phyloP scores from a whole-genome alignment of 2,797 vertebrate species.

The Malurus leucopterus region DNA sequence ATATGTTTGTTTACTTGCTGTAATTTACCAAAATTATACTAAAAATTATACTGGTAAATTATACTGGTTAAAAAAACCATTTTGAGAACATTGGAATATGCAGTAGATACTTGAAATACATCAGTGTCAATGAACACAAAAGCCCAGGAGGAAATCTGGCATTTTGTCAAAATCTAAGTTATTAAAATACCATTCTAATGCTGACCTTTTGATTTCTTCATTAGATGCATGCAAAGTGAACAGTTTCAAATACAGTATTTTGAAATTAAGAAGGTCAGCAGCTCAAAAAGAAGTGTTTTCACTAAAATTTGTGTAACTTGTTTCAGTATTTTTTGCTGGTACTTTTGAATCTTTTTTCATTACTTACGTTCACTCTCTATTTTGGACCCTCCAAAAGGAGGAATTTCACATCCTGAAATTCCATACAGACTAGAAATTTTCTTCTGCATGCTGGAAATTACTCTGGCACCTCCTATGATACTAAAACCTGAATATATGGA shows the following conservation, averaged over 20 bases:
- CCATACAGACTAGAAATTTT: not conserved
- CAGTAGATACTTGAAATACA: not conserved
- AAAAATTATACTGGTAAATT: too few species aligned
- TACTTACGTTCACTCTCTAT: not conserved
- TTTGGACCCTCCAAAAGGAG: not conserved
- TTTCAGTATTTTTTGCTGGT: not conserved
- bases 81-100: not conserved
- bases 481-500: not conserved
- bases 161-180: not conserved
- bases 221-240: not conserved
- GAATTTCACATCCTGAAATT: not conserved
- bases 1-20: too few species aligned
- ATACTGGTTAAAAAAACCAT: not conserved
- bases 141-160: not conserved
- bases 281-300: not conserved
- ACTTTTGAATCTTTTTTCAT: not conserved
- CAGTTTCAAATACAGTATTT: not conserved
- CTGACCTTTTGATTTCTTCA: constrained; percentile 23
- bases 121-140: not conserved
- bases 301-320: not conserved
- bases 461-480: not conserved
- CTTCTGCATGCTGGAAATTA: not conserved
- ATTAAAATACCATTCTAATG: not conserved
- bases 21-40: not conserved
- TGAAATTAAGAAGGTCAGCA: not conserved